Percentiles rank a stretch among this genome's conserved stretches.
phyloP scores from a whole-genome alignment of 2,113 vertebrate genomes.

The Phaethon lepturus region DNA sequence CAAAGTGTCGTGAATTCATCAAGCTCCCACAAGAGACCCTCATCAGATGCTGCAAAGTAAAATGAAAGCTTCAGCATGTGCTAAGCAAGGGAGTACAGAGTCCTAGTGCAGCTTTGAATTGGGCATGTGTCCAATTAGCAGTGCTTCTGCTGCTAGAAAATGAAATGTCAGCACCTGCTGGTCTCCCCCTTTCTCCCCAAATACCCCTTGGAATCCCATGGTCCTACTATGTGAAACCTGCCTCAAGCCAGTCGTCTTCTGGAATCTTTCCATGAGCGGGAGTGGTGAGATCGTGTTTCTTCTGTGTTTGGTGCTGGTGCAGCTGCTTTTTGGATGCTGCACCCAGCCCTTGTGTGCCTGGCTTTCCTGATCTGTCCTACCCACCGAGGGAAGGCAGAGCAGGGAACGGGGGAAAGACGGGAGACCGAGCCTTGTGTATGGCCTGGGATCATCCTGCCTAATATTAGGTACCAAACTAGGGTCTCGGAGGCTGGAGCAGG shows the following conservation, averaged over 20 bases:
- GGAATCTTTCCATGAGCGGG: background rate
- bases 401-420: fast-evolving
- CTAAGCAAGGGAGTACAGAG: background rate
- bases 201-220: background rate
- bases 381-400: background rate
- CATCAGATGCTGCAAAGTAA: background rate
- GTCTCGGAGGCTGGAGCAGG: background rate
- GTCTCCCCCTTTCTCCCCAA: background rate
- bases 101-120: background rate
- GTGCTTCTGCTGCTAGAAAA: background rate
- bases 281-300: background rate
- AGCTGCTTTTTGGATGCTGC: background rate
- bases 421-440: background rate
- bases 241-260: background rate
- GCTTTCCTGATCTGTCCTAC: background rate
- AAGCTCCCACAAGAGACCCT: background rate
- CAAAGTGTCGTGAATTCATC: background rate
- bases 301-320: background rate
- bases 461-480: background rate
- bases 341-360: background rate
- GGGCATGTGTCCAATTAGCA: background rate
- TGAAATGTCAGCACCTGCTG: background rate
- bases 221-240: background rate
- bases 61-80: background rate
- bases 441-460: background rate